These are phyloP conservation scores for Alectoris magna DNA, from an alignment of 2,797 vertebrate species.

Conservation along the genomic window DNA sequence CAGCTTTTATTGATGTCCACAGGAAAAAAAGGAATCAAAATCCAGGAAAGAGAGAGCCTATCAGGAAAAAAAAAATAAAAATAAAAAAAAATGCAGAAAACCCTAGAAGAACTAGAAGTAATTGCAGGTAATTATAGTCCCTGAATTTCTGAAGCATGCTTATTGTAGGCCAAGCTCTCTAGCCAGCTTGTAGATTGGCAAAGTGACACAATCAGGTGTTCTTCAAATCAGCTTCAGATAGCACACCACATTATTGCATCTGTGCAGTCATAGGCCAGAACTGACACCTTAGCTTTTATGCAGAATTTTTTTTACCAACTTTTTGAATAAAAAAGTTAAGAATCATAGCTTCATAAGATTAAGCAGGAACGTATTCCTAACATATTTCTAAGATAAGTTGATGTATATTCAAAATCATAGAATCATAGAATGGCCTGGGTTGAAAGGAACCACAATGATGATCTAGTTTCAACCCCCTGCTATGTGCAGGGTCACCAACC, in stretches of 20 bases:
- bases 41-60: background rate
- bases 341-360: background rate
- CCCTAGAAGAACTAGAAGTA: background rate
- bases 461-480: too few relatives aligned
- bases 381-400: background rate
- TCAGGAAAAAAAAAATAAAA: background rate
- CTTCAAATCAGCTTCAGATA: background rate
- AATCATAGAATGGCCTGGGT: too few relatives aligned
- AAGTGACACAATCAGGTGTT: background rate
- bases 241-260: fast-evolving
- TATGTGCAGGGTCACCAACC: too few relatives aligned
- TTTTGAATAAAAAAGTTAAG: background rate
- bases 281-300: background rate
- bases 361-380: background rate
- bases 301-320: background rate
- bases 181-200: background rate
- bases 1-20: background rate
- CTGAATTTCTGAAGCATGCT: background rate
- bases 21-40: background rate
- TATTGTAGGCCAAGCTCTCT: background rate
- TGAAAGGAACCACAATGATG: too few relatives aligned
- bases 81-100: background rate
- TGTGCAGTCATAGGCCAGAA: background rate
- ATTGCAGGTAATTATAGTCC: background rate
- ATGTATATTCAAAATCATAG: background rate